phyloP scores from a whole-genome alignment of 2,888 invertebrate genomes.

The Ashinkailepas kermadecensis region DNA sequence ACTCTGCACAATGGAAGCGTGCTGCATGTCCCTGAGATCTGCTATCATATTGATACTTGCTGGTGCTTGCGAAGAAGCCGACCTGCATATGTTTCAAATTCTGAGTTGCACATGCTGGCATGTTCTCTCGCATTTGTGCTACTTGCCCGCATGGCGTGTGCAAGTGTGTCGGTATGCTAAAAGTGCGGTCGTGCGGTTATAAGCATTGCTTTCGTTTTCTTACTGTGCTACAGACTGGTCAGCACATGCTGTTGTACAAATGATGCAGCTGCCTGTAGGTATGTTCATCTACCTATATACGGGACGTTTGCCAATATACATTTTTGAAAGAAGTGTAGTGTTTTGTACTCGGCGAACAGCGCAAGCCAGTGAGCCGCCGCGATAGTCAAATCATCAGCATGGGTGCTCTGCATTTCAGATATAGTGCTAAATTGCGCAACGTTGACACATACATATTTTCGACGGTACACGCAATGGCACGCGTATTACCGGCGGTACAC shows the following conservation, averaged over 20 bases:
- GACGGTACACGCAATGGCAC: too few relatives aligned
- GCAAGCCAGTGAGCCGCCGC: too few relatives aligned
- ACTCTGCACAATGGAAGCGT: too few relatives aligned
- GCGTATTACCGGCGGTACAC: too few relatives aligned
- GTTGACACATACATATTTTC: too few relatives aligned
- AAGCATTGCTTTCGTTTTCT: neutral
- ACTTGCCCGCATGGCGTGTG: neutral
- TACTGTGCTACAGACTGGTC: neutral
- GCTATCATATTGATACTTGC: too few relatives aligned
- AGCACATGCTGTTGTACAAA: conserved; percentile 15
- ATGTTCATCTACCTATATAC: neutral
- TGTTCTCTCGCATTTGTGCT: neutral
- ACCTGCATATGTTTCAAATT: neutral
- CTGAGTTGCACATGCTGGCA: neutral
- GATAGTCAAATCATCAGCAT: too few relatives aligned
- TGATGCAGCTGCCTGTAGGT: neutral
- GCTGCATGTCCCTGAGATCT: too few relatives aligned
- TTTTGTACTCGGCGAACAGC: too few relatives aligned
- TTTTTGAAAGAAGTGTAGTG: neutral
- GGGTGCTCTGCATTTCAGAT: too few relatives aligned
- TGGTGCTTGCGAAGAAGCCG: too few relatives aligned
- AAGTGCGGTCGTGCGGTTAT: neutral
- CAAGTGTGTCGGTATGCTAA: neutral
- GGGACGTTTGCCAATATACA: neutral
- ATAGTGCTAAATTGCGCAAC: too few relatives aligned